Evolutionary conservation across 2,888 invertebrate genomes (phyloP), one percentile per base, ranked within the genome.

Genomic region (Drosophila antonietae): DNA sequence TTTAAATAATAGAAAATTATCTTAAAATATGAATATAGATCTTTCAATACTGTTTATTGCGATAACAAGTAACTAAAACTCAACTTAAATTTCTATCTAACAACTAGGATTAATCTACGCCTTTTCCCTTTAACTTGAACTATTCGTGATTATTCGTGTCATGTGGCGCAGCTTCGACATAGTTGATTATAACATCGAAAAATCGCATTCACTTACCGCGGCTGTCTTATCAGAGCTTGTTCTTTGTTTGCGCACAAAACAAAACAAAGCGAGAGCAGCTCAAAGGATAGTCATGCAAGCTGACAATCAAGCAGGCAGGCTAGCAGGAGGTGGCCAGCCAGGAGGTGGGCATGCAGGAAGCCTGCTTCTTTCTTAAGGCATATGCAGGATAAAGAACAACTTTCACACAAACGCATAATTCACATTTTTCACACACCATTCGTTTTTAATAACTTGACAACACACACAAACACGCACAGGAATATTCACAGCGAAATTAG

Each of bases 371-470:
- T 51, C 41, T 15, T 31, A 7, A n/a, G 37, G 23, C 18, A 18
- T 41, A 31, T 35, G 23, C n/a, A 39, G 49, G 41, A 23, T 37
- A 56, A 60, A 49, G 67, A 31, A 51, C 12, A 78, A 68, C 49
- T 63, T 77, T 73, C 23, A 63, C 44, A 60, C 62, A 75, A 49
- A 61, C 78, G 62, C 78, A 75, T 83, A 83, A 81, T 71, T 83
- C 73, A 71, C 64, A 84, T 77, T 84, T 87, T 88, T 89, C 89
- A 85, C 89, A 83, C 89, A 70, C 88, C 89, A 85, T 85, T 85
- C 88, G 89, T 75, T 89, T 89, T 85, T 89, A 85, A 85, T 85
- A 85, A 89, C 83, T 75, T 68, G 69, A 57, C 49, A 58, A 58
- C 47, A 53, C 41, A 20, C 20, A 66, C 68, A 43, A 33, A 5